phyloP scores from a whole-genome alignment of 2,888 invertebrate species.

The Julus scandinavius region DNA sequence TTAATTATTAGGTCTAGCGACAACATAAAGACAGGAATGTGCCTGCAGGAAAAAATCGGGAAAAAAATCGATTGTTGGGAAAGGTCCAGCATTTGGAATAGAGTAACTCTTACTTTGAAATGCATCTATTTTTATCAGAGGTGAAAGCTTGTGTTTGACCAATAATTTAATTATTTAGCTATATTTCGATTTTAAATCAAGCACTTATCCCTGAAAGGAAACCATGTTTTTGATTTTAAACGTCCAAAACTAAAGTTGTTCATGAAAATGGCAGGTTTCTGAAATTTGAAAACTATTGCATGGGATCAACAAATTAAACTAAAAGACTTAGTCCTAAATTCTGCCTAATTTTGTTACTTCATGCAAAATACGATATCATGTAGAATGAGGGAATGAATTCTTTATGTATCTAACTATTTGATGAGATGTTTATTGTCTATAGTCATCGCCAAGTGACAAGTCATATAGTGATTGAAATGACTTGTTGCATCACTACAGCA shows the following conservation, averaged over 20 bases:
- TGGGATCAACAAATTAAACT: no score
- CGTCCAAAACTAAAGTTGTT: neutral
- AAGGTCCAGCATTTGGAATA: conserved; percentile 14
- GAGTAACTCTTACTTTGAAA: neutral
- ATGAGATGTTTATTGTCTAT: no score
- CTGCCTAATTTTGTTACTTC: no score
- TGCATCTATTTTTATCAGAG: neutral
- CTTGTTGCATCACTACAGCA: no score
- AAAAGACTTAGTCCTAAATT: no score
- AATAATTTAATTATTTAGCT: neutral
- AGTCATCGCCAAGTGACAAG: no score
- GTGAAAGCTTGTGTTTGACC: neutral
- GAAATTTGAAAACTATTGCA: no score
- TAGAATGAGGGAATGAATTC: no score
- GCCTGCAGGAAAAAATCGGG: neutral
- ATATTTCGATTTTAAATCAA: neutral
- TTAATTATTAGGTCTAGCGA: conserved; percentile 40
- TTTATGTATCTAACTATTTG: no score
- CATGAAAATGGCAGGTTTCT: neutral
- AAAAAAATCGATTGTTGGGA: conserved; percentile 41
- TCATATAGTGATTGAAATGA: no score
- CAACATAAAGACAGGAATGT: conserved; percentile 37
- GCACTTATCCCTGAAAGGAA: neutral
- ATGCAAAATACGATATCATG: no score
- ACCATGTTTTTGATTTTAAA: neutral